Conservation (phyloP, 2,113 vertebrate genomes). For the Micronycteris hirsuta region DNA sequence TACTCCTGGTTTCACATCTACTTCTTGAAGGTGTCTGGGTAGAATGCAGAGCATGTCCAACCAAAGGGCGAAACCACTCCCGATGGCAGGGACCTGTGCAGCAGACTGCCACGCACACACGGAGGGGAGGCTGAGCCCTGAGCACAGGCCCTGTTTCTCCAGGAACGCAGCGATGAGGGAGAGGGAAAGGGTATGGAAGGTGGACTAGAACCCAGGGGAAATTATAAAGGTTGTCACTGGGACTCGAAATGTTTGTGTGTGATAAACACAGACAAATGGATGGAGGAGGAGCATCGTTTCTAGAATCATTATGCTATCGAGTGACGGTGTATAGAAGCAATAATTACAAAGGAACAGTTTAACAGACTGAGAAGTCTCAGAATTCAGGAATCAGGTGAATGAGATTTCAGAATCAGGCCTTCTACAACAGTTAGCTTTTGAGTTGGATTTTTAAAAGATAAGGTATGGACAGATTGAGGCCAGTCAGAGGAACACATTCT, state of each 20-base stretch:
- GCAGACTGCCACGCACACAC: conserved; percentile 50
- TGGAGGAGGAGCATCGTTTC: neutral
- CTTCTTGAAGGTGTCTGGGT: neutral
- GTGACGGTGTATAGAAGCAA: conserved; percentile 11
- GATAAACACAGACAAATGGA: neutral
- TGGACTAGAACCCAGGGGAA: neutral
- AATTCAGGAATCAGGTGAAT: neutral
- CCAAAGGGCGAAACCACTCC: conserved; percentile 18
- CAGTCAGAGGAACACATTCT: neutral
- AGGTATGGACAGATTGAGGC: neutral
- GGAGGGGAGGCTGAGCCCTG: conserved; percentile 16
- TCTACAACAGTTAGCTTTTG: neutral
- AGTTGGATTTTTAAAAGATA: conserved; percentile 37
- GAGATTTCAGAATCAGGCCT: neutral
- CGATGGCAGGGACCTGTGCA: neutral
- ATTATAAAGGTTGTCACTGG: neutral
- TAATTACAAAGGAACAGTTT: neutral
- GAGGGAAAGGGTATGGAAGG: neutral
- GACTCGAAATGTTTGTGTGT: neutral
- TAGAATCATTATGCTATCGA: neutral
- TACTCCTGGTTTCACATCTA: neutral
- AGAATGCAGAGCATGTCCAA: conserved; percentile 25
- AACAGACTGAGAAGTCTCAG: neutral
- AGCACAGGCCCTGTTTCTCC: neutral
- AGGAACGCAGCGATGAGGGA: neutral